These are phyloP conservation scores for Barbus barbus DNA, from an alignment of 2,113 vertebrate genomes.

Conservation along the genomic window DNA sequence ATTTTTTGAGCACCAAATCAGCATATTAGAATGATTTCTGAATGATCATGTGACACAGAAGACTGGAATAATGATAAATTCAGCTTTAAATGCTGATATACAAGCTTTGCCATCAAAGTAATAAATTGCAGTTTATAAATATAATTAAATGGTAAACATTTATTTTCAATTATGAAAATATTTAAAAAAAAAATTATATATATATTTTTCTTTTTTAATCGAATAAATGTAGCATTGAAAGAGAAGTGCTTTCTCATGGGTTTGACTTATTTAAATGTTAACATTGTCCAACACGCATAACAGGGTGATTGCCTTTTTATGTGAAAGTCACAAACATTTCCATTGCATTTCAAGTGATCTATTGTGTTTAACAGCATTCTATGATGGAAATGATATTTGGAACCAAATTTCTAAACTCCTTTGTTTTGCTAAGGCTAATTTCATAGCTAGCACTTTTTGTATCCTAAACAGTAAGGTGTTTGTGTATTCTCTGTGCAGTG, in stretches of 20 bases:
- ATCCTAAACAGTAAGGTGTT: not conserved
- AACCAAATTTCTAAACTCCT: not conserved
- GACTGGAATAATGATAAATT: too few species aligned
- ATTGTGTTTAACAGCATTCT: not conserved
- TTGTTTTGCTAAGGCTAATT: not conserved
- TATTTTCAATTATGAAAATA: too few species aligned
- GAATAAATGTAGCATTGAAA: not conserved
- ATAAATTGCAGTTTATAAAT: not conserved
- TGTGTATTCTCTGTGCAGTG: slow-evolving; percentile 72
- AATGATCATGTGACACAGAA: not conserved
- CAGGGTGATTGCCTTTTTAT: not conserved
- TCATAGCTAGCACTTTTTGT: not conserved
- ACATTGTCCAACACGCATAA: not conserved
- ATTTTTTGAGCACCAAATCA: not conserved
- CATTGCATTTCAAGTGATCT: not conserved
- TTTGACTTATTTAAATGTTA: too few species aligned
- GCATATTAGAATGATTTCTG: not conserved
- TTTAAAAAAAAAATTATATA: too few species aligned
- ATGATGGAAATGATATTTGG: not conserved
- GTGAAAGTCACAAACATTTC: not conserved
- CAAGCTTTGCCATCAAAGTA: not conserved
- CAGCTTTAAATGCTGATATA: not conserved
- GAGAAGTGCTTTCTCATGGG: too few species aligned
- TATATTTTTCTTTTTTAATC: not conserved
- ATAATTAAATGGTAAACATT: not conserved